phyloP scores from a whole-genome alignment of 1,140 invertebrate genomes.

The Spodoptera litura region DNA sequence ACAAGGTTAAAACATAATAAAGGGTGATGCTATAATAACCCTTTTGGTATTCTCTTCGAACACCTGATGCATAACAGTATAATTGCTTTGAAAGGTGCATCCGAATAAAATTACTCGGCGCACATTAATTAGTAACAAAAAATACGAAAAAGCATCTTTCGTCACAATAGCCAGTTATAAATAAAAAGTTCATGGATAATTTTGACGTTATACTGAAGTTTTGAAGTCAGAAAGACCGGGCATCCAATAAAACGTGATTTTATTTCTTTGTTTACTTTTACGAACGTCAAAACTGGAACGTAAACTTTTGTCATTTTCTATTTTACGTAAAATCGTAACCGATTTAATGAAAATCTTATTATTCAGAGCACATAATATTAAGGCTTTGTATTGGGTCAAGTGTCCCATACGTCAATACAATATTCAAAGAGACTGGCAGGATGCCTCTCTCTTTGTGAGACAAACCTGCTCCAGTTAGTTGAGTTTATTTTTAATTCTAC shows the following conservation, averaged over 20 bases:
- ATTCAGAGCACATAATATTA: neutral
- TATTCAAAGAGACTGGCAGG: conserved; percentile 37
- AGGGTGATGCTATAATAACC: neutral
- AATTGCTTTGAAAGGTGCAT: conserved; percentile 27
- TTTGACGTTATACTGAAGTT: neutral
- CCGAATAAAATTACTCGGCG: conserved; percentile 14
- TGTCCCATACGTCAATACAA: conserved; percentile 20
- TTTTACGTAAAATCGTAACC: neutral
- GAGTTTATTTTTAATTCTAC: conserved; percentile 56
- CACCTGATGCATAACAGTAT: conserved; percentile 39
- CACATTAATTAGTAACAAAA: conserved; percentile 13
- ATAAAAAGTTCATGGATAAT: neutral
- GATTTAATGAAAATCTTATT: neutral
- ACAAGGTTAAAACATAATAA: too few species aligned
- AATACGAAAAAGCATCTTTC: neutral
- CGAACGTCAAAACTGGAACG: neutral
- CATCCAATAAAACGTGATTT: conserved; percentile 3
- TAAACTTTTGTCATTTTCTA: conserved; percentile 5
- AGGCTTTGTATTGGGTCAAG: neutral
- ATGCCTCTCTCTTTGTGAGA: conserved; percentile 42
- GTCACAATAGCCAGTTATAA: neutral
- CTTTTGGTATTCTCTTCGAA: neutral
- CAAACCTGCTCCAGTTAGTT: conserved; percentile 47
- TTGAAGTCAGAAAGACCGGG: neutral
- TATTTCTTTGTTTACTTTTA: conserved; percentile 26